Percentiles rank a stretch among this genome's conserved stretches.
These are phyloP conservation scores for Artemia franciscana DNA, from an alignment of 1,140 invertebrate genomes.

Conservation along the genomic window DNA sequence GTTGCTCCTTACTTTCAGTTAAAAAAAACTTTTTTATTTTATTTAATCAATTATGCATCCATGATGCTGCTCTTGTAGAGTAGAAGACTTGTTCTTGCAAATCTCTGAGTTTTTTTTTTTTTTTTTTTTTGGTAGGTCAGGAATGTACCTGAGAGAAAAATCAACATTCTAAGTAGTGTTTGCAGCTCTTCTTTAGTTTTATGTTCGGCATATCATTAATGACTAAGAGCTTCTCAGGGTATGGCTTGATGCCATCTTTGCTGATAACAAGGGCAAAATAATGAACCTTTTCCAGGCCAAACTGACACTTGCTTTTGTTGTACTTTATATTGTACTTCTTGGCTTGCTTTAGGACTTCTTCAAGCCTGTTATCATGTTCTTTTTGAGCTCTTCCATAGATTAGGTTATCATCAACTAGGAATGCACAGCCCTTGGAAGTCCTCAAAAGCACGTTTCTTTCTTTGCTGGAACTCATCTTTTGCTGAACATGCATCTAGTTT, in stretches of 20 bases:
- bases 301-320: neutral
- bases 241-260: neutral
- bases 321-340: neutral
- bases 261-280: neutral
- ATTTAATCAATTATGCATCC: no score
- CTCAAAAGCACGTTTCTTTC: neutral
- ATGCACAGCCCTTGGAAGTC: neutral
- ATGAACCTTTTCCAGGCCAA: neutral
- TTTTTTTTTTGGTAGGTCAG: no score
- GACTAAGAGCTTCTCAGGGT: neutral
- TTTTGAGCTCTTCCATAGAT: neutral
- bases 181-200: neutral
- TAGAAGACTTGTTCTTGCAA: no score
- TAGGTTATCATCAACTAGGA: neutral
- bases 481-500: neutral
- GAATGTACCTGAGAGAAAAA: no score
- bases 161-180: neutral
- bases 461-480: neutral
- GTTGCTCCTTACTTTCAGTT: no score
- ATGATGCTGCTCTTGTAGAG: no score
- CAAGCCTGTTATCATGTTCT: neutral
- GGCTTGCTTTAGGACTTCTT: neutral
- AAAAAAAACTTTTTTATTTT: no score
- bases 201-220: neutral
- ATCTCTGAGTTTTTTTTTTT: no score